Evolutionary conservation across 2,113 vertebrate genomes (phyloP).

Genomic region (Oreochromis spilurus): DNA sequence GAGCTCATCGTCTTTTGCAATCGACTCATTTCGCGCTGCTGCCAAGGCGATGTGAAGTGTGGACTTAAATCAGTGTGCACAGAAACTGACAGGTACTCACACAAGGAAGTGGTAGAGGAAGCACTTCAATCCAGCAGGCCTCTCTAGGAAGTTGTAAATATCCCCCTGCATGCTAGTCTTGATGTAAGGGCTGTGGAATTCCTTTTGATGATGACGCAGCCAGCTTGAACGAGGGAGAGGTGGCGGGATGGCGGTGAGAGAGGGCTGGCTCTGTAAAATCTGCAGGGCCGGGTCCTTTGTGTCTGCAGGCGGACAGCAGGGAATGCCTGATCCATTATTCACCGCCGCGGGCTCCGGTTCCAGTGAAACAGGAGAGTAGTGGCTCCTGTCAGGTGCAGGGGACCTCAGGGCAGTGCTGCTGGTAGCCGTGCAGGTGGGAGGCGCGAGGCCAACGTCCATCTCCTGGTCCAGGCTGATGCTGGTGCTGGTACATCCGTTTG

Average conservation of each 20-base stretch:
- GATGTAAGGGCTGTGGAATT: conserved; percentile 74
- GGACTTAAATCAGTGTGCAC: not conserved
- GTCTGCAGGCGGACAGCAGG: conserved; percentile 33
- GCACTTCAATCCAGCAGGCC: conserved; percentile 84
- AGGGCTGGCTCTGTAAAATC: conserved; percentile 42
- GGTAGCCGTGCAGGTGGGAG: not conserved
- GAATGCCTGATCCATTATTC: conserved; percentile 74
- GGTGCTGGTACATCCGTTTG: conserved; percentile 59
- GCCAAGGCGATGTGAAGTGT: not conserved
- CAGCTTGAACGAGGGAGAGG: conserved; percentile 52
- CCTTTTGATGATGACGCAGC: conserved; percentile 55
- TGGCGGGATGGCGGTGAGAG: conserved; percentile 1
- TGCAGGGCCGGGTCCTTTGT: conserved; percentile 60
- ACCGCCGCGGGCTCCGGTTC: conserved; percentile 57
- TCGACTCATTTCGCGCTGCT: not conserved
- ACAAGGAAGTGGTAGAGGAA: conserved; percentile 89
- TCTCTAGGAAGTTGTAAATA: conserved; percentile 91
- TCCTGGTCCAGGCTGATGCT: conserved; percentile 46
- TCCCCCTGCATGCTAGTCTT: conserved; percentile 85
- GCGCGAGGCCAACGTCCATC: conserved; percentile 28
- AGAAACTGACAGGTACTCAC: conserved; percentile 75
- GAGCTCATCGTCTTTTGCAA: not conserved
- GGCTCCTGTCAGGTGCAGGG: conserved; percentile 19
- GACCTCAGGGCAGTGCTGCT: not conserved
- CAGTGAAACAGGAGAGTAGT: conserved; percentile 76